Percentiles rank a stretch among this genome's conserved stretches.
Evolutionary conservation across 2,888 invertebrate species (phyloP).

Genomic region (Tuta absoluta): DNA sequence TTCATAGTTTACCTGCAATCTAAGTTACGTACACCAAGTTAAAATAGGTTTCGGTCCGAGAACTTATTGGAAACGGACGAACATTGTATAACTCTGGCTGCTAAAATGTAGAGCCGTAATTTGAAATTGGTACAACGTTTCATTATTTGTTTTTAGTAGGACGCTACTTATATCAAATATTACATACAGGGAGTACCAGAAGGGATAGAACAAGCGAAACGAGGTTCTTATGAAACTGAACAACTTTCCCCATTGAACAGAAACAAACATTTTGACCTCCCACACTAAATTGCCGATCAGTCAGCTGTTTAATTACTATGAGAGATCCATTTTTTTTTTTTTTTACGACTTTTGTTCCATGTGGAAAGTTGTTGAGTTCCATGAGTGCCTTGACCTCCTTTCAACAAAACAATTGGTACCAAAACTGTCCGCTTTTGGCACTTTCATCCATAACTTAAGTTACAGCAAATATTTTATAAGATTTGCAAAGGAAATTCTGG

Average conservation of each 20-base stretch:
- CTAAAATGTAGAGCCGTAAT: background rate
- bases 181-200: too few relatives aligned
- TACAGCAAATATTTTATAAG: too few relatives aligned
- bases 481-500: too few relatives aligned
- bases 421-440: too few relatives aligned
- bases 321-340: background rate
- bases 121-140: too few relatives aligned
- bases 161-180: too few relatives aligned
- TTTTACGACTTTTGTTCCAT: background rate
- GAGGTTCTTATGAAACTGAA: background rate
- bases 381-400: background rate
- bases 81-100: background rate
- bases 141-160: too few relatives aligned
- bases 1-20: slow-evolving; percentile 14
- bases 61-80: background rate
- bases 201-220: too few relatives aligned
- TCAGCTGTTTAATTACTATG: too few relatives aligned
- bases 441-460: too few relatives aligned
- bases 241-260: slow-evolving; percentile 7
- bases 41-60: background rate
- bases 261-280: too few relatives aligned
- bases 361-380: slow-evolving; percentile 2
- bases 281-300: background rate
- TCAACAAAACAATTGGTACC: too few relatives aligned
- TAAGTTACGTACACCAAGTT: slow-evolving; percentile 11